Conservation (phyloP, 2,113 vertebrate species). For the Engraulis encrasicolus region DNA sequence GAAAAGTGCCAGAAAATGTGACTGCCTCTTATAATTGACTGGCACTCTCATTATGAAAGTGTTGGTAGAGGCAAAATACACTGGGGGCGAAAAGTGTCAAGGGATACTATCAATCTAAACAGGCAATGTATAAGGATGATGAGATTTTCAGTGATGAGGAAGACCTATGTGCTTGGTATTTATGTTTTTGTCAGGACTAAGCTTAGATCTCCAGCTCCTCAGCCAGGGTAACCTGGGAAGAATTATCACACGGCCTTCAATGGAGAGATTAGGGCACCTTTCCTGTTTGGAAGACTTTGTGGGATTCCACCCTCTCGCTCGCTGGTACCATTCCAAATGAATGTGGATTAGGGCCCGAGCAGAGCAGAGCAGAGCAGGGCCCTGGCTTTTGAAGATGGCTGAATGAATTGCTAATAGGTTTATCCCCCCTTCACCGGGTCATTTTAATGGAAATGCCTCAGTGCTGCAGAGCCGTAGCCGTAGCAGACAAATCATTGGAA, state of each 20-base stretch:
- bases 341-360: constrained; percentile 53
- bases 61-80: not conserved
- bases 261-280: constrained; percentile 51
- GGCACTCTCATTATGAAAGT: not conserved
- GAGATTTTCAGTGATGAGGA: not conserved
- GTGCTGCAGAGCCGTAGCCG: not conserved
- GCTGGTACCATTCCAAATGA: constrained; percentile 50
- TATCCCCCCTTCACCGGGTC: constrained; percentile 51
- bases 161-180: not conserved
- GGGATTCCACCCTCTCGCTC: constrained; percentile 46
- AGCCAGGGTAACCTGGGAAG: constrained; percentile 22
- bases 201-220: not conserved
- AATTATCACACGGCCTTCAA: constrained; percentile 27
- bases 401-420: constrained; percentile 65
- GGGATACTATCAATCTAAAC: not conserved
- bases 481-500: constrained; percentile 13
- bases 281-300: constrained; percentile 25
- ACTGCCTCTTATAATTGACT: not conserved
- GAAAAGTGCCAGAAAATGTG: not conserved
- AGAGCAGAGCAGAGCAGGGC: constrained; percentile 46
- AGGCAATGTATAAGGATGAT: not conserved
- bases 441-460: constrained; percentile 50
- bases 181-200: not conserved
- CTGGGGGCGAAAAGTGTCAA: not conserved
- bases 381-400: constrained; percentile 64